Base-by-base conservation (phyloP, 2,888 invertebrate species). In the Argynnis bischoffii region DNA sequence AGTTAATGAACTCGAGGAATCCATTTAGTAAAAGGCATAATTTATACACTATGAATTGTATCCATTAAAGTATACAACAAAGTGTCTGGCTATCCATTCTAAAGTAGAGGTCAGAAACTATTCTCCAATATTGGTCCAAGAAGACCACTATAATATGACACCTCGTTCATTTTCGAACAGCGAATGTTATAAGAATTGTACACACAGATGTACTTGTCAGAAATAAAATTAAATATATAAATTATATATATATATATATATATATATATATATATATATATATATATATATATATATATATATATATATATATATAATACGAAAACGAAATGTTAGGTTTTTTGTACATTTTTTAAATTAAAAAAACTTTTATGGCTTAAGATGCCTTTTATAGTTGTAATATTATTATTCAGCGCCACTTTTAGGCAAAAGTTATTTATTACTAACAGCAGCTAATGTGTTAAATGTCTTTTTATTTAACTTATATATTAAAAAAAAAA, bases 41-140 rank as follows among this genome's bases (percentile, higher is more conserved):
- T 16, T 51, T 51, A 51, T 51, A 51, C 16, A 51, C 16, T 51
- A 51, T 8, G 8, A 3, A 41, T 41, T 11, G 11, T 41, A 41
- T 11, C 35, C 11, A 8, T 41, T 51, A 51, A 8, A 18, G 35
- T 53, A 51, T 53, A 63, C 41, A 87, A 84, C 77, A 83, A 84
- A 82, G 79, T 81, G 79, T 78, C 69, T 63, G 56, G 48, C 65
- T 79, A 76, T 79, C 64, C 79, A 77, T 79, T 82, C 78, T 76
- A 75, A 79, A 77, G 69, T 73, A 76, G 84, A 84, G 89, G 87
- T 88, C 89, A 87, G 78, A 75, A 81, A 77, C 78, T 79, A 87
- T 88, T 87, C 88, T 88, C 73, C 66, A 68, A 69, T 77, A 78
- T 71, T 68, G 46, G 11, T 55, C 35, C 46, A 13, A 41, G 18